phyloP scores from a whole-genome alignment of 1,140 invertebrate genomes.

The Portunus trituberculatus region DNA sequence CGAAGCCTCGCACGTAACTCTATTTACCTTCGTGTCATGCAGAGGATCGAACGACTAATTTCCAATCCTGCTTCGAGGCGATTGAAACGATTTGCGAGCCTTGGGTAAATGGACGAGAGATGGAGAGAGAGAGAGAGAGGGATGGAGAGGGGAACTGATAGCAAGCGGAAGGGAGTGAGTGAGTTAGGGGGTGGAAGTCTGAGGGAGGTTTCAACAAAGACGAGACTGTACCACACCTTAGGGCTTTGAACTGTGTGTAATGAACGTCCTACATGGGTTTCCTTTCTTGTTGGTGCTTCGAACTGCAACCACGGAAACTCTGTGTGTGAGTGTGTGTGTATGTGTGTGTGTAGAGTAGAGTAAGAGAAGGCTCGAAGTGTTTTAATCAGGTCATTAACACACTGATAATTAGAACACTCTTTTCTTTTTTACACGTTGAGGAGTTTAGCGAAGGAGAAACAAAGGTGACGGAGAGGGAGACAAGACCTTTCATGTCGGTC shows the following conservation, averaged over 20 bases:
- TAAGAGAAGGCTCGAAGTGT: no score
- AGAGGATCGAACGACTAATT: not conserved
- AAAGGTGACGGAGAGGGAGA: no score
- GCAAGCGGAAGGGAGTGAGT: not conserved
- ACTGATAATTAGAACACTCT: no score
- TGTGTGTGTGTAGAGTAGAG: no score
- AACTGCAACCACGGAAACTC: no score
- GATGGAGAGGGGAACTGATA: not conserved
- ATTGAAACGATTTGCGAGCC: not conserved
- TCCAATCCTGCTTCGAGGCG: not conserved
- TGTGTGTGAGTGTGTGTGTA: no score
- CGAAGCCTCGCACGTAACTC: not conserved
- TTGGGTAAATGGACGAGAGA: not conserved
- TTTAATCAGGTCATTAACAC: no score
- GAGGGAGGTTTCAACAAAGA: not conserved
- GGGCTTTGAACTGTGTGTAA: constrained; percentile 18
- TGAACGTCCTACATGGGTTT: not conserved
- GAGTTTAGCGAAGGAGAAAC: no score
- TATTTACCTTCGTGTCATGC: constrained; percentile 1
- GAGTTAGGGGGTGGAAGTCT: not conserved
- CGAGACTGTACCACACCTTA: not conserved
- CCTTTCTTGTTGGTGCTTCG: not conserved
- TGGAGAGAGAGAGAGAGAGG: not conserved
- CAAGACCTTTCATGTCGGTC: no score
- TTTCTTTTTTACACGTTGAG: no score